phyloP scores from a whole-genome alignment of 2,888 invertebrate species.

The Petrophora chlorosata region DNA sequence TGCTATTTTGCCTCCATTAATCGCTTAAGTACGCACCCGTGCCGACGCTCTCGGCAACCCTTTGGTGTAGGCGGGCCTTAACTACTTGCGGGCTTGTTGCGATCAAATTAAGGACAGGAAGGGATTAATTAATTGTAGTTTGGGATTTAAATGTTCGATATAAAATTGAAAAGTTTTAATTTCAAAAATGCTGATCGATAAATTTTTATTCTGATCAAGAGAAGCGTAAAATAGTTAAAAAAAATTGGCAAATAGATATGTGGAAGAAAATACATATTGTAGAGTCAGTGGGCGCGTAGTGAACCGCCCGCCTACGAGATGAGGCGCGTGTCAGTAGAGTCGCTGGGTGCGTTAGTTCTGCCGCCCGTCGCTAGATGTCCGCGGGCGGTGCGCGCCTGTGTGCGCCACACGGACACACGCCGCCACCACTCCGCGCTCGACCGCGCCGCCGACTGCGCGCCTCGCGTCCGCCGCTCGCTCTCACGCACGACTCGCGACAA shows the following conservation, averaged over 20 bases:
- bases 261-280: slow-evolving; percentile 4
- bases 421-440: slow-evolving; percentile 80
- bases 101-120: slow-evolving; percentile 21
- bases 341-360: slow-evolving; percentile 48
- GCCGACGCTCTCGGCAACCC: slow-evolving; percentile 67
- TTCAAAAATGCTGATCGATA: too few relatives aligned
- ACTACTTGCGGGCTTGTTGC: slow-evolving; percentile 23
- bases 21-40: slow-evolving; percentile 82
- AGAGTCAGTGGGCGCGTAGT: slow-evolving; percentile 28
- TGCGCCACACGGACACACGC: slow-evolving; percentile 70
- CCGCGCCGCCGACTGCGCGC: slow-evolving; percentile 78
- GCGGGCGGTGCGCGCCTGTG: slow-evolving; percentile 66
- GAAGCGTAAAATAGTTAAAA: background rate
- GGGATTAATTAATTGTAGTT: slow-evolving; percentile 27
- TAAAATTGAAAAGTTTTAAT: background rate
- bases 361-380: slow-evolving; percentile 75
- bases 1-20: slow-evolving; percentile 83
- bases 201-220: too few relatives aligned
- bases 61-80: slow-evolving; percentile 45
- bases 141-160: background rate
- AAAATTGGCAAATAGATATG: too few relatives aligned
- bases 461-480: slow-evolving; percentile 60
- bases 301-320: slow-evolving; percentile 60
- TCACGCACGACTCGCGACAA: slow-evolving; percentile 70
- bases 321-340: slow-evolving; percentile 42